Evolutionary conservation across 2,888 invertebrate species (phyloP), one percentile per base, ranked within the genome.

Genomic region (Cyclophora punctaria): DNA sequence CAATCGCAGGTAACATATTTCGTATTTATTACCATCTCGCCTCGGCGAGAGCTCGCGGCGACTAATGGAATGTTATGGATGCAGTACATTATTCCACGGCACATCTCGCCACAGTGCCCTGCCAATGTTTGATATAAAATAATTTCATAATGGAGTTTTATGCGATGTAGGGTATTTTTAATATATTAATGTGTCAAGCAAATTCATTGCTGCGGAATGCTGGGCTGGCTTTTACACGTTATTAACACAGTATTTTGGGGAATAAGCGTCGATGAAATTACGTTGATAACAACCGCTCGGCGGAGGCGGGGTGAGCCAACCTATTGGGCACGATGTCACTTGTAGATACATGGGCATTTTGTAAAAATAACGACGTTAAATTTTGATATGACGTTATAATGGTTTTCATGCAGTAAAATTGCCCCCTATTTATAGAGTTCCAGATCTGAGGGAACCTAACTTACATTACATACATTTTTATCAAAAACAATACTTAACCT

Each of bases 221-320:
- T 40, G 40, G 44, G 66, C 63, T 63, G 62, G 57, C 63, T 57
- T 66, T 69, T 62, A 64, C 64, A 67, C 64, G 63, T 67, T 70
- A 67, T 69, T 62, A 70, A 68, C 65, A 66, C 58, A 65, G 61
- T 66, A 72, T 75, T 74, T 71, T 67, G 64, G 62, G 64, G 60
- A 69, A 75, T 69, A 73, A 69, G 67, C 67, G 66, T 66, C 66
- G 79, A 78, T 79, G 71, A 71, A 73, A 76, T 70, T 67, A 68
- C 65, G 52, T 57, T 60, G 80, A 79, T 80, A 78, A 60, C 67
- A 67, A 50, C 49, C 61, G 60, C 56, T 63, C 63, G 62, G 20
- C 20, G 20, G 20, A 20, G 20, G 20, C 20, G 20, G 20, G 20
- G 20, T 20, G 20, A 20, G 20, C 20, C 20, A 20, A 20, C 20